Percentiles rank a stretch among this genome's conserved stretches.
Conservation (phyloP, 2,113 vertebrate genomes). For the Cettia cetti region DNA sequence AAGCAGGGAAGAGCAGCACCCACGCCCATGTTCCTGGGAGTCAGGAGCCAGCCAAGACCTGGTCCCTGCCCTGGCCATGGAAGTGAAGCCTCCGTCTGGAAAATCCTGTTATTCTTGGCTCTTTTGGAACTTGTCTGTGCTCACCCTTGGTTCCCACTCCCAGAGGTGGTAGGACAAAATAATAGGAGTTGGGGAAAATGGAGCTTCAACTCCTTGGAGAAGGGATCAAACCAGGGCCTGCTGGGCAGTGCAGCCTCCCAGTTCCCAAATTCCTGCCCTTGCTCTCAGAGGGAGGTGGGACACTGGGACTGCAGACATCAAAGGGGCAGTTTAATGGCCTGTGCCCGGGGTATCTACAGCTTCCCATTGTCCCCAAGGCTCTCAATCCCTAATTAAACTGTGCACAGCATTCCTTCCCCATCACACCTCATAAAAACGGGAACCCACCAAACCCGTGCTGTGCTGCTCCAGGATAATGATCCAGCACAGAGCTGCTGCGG, state of each 20-base stretch:
- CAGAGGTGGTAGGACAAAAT: not conserved
- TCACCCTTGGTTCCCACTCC: not conserved
- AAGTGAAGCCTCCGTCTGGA: rapidly evolving
- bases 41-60: not conserved
- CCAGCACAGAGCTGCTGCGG: rapidly evolving
- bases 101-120: not conserved
- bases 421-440: slow-evolving; percentile 34
- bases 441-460: not conserved
- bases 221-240: not conserved
- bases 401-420: slow-evolving; percentile 49
- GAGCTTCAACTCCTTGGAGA: rapidly evolving
- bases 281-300: not conserved
- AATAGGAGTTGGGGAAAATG: not conserved
- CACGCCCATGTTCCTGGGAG: not conserved
- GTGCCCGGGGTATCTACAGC: not conserved
- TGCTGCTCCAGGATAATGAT: not conserved
- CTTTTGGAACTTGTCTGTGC: not conserved
- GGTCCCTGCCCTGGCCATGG: rapidly evolving
- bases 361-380: not conserved
- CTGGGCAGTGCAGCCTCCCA: not conserved
- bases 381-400: slow-evolving; percentile 44
- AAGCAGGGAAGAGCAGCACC: not conserved
- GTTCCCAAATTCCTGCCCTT: not conserved
- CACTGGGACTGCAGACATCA: slow-evolving; percentile 19
- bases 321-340: slow-evolving; percentile 23